Base-by-base conservation (phyloP, 2,888 invertebrate species). In the Brachyptera putata region DNA sequence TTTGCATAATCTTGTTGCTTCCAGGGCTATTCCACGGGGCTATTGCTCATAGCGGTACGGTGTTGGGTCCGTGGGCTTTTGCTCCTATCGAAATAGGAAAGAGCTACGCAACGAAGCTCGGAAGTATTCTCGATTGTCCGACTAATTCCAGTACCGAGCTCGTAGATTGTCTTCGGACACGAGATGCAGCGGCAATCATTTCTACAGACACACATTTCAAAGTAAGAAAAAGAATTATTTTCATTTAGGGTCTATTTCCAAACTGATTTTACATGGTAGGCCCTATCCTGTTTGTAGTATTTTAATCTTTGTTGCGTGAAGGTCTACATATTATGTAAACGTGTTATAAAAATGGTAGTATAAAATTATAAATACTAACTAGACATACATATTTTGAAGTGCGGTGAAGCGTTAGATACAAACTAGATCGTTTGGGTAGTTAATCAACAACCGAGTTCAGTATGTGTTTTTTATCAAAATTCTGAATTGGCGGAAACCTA, bases 121-220 rank as follows among this genome's bases (percentile, higher is more conserved):
- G 58, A 11, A 53, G 22, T 3, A 25, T 60, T n/a, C 48, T 63
- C 1, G 43, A 46, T 48, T 64, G 63, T 26, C 56, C 57, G 2
- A 34, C 36, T 1, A n/a, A 39, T 7, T 48, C 55, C 34, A 61
- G 50, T 24, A 30, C 37, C 9, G 58, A 57, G 16, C 24, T 64
- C 36, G 48, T 64, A 9, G 53, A 48, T 4, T 64, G 69, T 65
- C 24, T 64, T 60, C 25, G 65, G 60, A 65, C 53, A 46, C 61
- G 61, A 41, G 61, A 62, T 46, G 61, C 64, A 14, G 9, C 14
- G 21, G 58, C 84, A 9, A 81, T 89, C 53, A 84, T 87, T 11
- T 78, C 77, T 58, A 82, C 84, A 1, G 83, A 88, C 70, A 82
- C 79, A 65, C 73, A 76, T 50, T 86, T 87, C 70, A 84, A 85